phyloP scores from a whole-genome alignment of 2,888 invertebrate genomes.

The Reticulitermes lucifugus region DNA sequence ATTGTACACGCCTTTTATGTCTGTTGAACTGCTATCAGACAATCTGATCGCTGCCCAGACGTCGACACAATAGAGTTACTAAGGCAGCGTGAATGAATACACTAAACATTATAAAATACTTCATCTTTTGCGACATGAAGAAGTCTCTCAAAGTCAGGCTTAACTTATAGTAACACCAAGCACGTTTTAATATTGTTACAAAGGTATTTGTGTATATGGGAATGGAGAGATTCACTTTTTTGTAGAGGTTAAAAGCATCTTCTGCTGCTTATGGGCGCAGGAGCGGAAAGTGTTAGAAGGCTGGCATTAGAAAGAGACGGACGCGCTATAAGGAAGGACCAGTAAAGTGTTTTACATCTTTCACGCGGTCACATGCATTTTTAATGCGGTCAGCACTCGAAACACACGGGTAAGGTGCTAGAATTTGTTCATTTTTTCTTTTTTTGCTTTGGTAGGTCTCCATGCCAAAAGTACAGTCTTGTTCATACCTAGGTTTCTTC shows the following conservation, averaged over 20 bases:
- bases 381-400: conserved; percentile 5
- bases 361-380: not conserved
- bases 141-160: not conserved
- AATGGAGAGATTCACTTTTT: conserved; percentile 2
- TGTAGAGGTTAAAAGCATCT: not conserved
- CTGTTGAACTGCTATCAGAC: conserved; percentile 3
- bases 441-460: not conserved
- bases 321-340: not conserved
- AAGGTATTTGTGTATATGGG: conserved; percentile 10
- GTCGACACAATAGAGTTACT: conserved; percentile 9
- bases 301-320: not conserved
- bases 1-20: not conserved
- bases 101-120: conserved; percentile 20
- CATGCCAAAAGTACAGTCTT: not conserved
- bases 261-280: not conserved
- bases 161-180: not conserved
- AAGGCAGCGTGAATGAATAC: not conserved
- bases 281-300: not conserved
- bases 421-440: not conserved
- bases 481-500: too few relatives aligned
- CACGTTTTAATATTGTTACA: conserved; percentile 13
- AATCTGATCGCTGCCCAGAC: not conserved
- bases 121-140: not conserved
- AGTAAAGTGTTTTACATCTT: not conserved
- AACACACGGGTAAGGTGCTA: not conserved